A percentile compares a stretch with the other conserved stretches of the same genome.
Conservation (phyloP, 2,113 vertebrate species). For the Ovibos moschatus region DNA sequence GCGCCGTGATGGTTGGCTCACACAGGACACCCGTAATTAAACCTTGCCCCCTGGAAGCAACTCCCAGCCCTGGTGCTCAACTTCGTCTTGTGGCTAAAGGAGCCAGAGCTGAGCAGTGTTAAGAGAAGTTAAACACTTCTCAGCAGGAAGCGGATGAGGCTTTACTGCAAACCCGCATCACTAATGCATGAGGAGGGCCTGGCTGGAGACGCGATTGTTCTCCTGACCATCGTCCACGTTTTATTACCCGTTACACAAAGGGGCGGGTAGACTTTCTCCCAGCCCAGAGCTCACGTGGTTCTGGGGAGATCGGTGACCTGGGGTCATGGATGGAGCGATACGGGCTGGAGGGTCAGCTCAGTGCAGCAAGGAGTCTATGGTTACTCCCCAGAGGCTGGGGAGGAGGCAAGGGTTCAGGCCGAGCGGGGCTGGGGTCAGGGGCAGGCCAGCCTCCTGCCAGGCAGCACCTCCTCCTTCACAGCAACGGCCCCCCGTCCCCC, state of each 20-base stretch:
- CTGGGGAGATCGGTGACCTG: conserved; percentile 44
- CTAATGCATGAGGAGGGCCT: conserved; percentile 72
- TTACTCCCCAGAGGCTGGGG: conserved; percentile 46
- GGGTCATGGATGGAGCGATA: conserved; percentile 49
- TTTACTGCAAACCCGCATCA: conserved; percentile 73
- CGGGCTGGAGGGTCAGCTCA: neutral
- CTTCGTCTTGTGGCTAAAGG: conserved; percentile 67
- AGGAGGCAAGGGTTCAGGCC: neutral
- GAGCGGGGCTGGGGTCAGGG: neutral
- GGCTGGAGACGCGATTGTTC: conserved; percentile 68
- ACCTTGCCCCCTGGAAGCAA: conserved; percentile 64
- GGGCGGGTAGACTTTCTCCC: conserved; percentile 42
- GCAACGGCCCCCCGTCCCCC: accelerated
- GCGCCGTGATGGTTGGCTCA: conserved; percentile 63
- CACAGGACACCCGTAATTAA: conserved; percentile 68
- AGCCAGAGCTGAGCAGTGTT: conserved; percentile 63
- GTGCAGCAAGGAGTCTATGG: neutral
- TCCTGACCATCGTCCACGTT: conserved; percentile 65
- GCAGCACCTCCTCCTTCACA: neutral
- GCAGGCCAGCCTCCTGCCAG: neutral
- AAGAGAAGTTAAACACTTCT: conserved; percentile 75
- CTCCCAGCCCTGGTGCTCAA: conserved; percentile 63
- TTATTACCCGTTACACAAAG: conserved; percentile 52
- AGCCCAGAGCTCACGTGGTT: conserved; percentile 2
- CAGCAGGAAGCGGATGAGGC: conserved; percentile 69